Percentiles rank a stretch among this genome's conserved stretches.
Evolutionary conservation across 2,888 invertebrate species (phyloP).

Genomic region (Diadegma fenestrale): DNA sequence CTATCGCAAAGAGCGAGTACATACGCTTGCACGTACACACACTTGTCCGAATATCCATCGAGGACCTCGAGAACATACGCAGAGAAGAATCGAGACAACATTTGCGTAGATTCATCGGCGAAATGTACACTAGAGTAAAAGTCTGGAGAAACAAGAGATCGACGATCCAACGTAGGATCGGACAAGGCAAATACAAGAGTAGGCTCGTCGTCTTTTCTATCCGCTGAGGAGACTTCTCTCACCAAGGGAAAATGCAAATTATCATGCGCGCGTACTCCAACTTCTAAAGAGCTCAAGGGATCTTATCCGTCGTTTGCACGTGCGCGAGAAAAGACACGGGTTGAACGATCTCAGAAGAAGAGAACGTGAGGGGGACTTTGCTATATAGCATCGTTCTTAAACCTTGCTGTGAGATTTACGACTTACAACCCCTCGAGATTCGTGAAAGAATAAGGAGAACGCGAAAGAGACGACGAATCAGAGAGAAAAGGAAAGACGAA

Average conservation of each 20-base stretch:
- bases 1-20: constrained; percentile 40
- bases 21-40: not conserved
- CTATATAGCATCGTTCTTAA: constrained; percentile 32
- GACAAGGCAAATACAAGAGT: constrained; percentile 68
- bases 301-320: constrained; percentile 79
- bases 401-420: constrained; percentile 40
- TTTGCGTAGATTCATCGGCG: constrained; percentile 63
- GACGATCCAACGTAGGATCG: constrained; percentile 34
- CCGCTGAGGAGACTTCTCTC: constrained; percentile 61
- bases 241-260: constrained; percentile 75
- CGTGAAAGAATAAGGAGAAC: constrained; percentile 31
- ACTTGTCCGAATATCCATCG: constrained; percentile 19
- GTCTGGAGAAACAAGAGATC: constrained; percentile 34
- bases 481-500: not conserved
- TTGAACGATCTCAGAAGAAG: constrained; percentile 77
- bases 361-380: constrained; percentile 27
- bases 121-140: constrained; percentile 54
- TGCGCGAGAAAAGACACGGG: constrained; percentile 71
- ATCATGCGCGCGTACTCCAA: constrained; percentile 68
- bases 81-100: constrained; percentile 48
- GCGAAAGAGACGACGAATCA: not conserved
- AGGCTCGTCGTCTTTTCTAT: constrained; percentile 69
- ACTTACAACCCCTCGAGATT: constrained; percentile 44
- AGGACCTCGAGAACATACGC: constrained; percentile 48
- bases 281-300: constrained; percentile 76